Percentiles rank a stretch among this genome's conserved stretches.
Conservation (phyloP, 1,140 invertebrate genomes). For the Rhyacophila brunnea region DNA sequence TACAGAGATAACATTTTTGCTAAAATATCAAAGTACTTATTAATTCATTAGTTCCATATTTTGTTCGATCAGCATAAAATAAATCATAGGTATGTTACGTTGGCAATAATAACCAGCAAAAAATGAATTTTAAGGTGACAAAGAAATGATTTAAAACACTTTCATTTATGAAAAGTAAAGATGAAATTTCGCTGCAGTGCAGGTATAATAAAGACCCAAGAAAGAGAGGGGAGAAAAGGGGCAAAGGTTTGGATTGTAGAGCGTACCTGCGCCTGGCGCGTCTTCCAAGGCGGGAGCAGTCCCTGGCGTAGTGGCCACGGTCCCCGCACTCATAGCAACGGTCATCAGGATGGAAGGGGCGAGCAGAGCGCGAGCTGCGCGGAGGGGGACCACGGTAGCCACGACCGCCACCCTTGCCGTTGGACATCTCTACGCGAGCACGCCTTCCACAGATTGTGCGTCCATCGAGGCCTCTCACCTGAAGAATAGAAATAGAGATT, state of each 20-base stretch:
- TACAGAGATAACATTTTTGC: too few species aligned
- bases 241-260: not conserved
- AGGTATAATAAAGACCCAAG: too few species aligned
- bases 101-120: too few species aligned
- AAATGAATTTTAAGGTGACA: too few species aligned
- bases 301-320: constrained; percentile 86
- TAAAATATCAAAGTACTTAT: too few species aligned
- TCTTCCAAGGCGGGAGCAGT: constrained; percentile 71
- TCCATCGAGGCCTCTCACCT: constrained; percentile 63
- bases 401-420: constrained; percentile 72
- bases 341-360: constrained; percentile 76
- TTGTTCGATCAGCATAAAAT: too few species aligned
- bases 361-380: constrained; percentile 53
- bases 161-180: too few species aligned
- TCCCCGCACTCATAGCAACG: constrained; percentile 92
- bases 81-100: too few species aligned
- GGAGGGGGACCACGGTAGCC: constrained; percentile 58
- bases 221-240: not conserved
- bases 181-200: too few species aligned
- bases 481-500: too few species aligned
- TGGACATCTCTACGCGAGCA: constrained; percentile 90
- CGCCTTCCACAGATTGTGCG: constrained; percentile 83
- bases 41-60: too few species aligned
- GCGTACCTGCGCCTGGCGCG: constrained; percentile 57
- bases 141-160: too few species aligned